Base-by-base conservation (phyloP, 2,113 vertebrate genomes). In the Muscicapa adusta region DNA sequence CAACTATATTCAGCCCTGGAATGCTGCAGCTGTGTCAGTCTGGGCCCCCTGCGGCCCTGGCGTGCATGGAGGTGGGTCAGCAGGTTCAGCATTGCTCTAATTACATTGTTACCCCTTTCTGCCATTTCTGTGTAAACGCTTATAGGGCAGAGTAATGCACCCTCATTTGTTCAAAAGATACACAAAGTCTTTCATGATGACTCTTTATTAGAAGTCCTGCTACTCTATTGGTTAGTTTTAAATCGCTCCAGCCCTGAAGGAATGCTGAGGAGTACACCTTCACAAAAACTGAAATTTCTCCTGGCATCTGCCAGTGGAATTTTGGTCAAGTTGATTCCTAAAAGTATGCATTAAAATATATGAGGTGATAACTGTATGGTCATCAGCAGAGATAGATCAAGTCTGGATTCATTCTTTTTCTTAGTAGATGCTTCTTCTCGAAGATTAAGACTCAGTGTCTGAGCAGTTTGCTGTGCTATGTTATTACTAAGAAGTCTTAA, bases 1-100 rank as follows among this genome's bases (percentile, higher is more conserved):
- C 87, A 91, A 51, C 95, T 94, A 42, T 94, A 92, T 96, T 96
- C 93, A 34, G 12, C 58, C 61, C 45, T 82, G 78, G 73, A 91
- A 96, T 89, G 29, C 80, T 76, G 54, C 12, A 33, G 72, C 81
- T 89, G 12, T 53, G 48, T 88, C 78, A 45, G 72, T 93, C 85
- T 57, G 1, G 9, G 66, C 81, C 82, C 91, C 18, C 91, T 80
- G 68, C 80, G 91, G 66, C 61, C 77, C 29, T 92, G 48, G 77
- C 67, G 86, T 90, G 40, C 4, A 2, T 45, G 42, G 54, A 66
- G 81, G 51, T 78, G 90, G 45, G 43, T 42, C 61, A 20, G 29
- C 58, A 63, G 38, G 34, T n/a, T 24, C 8, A 40, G 23, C 33
- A 18, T 53, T 51, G n/a, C 36, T 61, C 56, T 51, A 88, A 81